These are phyloP conservation scores for Agriopis leucophaearia DNA, from an alignment of 2,888 invertebrate species.

Conservation along the genomic window DNA sequence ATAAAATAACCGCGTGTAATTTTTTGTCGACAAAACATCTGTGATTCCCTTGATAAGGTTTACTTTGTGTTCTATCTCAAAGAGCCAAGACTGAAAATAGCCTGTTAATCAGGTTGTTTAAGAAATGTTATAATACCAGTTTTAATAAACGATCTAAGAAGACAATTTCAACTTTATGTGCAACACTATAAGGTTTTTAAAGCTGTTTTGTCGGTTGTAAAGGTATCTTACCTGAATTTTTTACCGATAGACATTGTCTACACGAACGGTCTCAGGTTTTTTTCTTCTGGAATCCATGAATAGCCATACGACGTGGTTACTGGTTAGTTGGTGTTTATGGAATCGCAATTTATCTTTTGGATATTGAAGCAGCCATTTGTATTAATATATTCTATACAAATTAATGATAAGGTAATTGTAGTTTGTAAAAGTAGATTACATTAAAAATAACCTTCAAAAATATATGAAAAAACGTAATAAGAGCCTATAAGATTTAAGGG, in stretches of 20 bases:
- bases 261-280: slow-evolving; percentile 56
- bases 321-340: slow-evolving; percentile 20
- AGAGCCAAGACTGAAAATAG: slow-evolving; percentile 33
- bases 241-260: slow-evolving; percentile 63
- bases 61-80: slow-evolving; percentile 29
- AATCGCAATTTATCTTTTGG: slow-evolving; percentile 14
- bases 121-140: slow-evolving; percentile 30
- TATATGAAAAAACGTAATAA: too few relatives aligned
- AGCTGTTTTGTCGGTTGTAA: slow-evolving; percentile 45
- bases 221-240: slow-evolving; percentile 63
- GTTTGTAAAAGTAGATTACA: too few relatives aligned
- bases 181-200: slow-evolving; percentile 7
- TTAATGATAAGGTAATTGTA: too few relatives aligned
- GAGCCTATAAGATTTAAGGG: too few relatives aligned
- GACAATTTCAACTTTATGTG: slow-evolving; percentile 32
- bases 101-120: slow-evolving; percentile 37
- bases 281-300: slow-evolving; percentile 39
- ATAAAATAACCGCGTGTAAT: slow-evolving; percentile 15
- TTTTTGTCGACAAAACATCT: slow-evolving; percentile 43
- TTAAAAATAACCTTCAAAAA: too few relatives aligned
- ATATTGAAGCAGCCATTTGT: background rate
- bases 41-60: slow-evolving; percentile 34
- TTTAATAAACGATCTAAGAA: background rate
- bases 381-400: too few relatives aligned
- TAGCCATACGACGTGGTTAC: slow-evolving; percentile 17